phyloP scores from a whole-genome alignment of 2,797 vertebrate species.

The Tapirus indicus region DNA sequence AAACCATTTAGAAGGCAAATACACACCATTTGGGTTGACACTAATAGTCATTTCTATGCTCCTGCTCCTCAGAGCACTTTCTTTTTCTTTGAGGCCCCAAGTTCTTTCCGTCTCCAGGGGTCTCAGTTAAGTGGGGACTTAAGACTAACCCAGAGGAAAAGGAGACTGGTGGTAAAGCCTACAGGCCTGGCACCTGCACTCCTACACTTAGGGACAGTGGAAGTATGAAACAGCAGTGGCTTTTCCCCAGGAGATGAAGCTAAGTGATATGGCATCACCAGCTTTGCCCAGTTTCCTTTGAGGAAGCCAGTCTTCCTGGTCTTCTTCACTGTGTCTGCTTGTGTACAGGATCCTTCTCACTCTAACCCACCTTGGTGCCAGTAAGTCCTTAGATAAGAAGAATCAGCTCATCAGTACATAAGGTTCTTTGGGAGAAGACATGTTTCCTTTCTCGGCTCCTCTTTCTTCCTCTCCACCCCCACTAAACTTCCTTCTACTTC shows the following conservation, averaged over 20 bases:
- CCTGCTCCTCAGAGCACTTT: not conserved
- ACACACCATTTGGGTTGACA: not conserved
- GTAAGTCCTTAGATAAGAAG: not conserved
- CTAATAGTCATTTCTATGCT: not conserved
- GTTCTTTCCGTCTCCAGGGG: slow-evolving; percentile 23
- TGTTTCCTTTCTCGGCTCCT: not conserved
- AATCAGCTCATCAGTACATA: not conserved
- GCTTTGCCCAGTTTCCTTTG: not conserved
- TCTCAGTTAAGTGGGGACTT: not conserved
- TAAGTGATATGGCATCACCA: not conserved
- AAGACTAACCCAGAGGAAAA: not conserved
- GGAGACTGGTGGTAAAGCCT: not conserved
- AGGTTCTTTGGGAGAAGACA: not conserved
- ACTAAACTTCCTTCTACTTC: not conserved
- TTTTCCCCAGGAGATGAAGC: not conserved
- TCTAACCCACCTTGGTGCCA: not conserved
- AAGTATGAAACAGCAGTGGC: not conserved
- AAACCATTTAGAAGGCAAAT: not conserved
- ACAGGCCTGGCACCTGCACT: not conserved
- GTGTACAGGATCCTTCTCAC: not conserved
- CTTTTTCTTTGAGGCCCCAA: not conserved
- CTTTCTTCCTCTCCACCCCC: not conserved
- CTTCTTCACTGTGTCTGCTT: not conserved
- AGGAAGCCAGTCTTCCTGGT: not conserved
- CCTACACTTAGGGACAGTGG: not conserved